phyloP scores from a whole-genome alignment of 2,113 vertebrate genomes.

The Oryctolagus cuniculus region DNA sequence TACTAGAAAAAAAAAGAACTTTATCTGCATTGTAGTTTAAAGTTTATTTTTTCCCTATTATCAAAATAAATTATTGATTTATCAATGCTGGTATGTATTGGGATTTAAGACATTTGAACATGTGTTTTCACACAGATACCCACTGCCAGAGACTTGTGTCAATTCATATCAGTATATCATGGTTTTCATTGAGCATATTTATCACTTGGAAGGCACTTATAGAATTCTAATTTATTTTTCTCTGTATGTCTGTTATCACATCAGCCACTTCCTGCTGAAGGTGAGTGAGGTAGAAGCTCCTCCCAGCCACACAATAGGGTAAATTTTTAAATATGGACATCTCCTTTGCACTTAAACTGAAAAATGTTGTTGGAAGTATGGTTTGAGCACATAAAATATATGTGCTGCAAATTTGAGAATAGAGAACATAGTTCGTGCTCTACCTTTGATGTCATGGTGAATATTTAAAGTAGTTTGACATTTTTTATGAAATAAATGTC shows the following conservation, averaged over 20 bases:
- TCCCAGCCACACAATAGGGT: neutral
- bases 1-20: neutral
- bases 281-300: conserved; percentile 1
- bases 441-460: neutral
- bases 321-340: conserved; percentile 1
- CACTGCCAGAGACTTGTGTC: neutral
- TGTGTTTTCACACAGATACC: neutral
- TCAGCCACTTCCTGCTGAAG: neutral
- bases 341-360: neutral
- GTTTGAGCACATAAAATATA: conserved; percentile 11
- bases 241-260: conserved; percentile 9
- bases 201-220: conserved; percentile 7
- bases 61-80: neutral
- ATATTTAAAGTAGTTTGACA: neutral
- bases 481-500: neutral
- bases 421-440: neutral
- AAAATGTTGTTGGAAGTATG: neutral
- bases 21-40: neutral
- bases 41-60: neutral
- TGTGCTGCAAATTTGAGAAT: neutral
- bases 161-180: neutral
- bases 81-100: neutral
- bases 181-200: conserved; percentile 31
- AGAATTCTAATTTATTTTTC: conserved; percentile 39
- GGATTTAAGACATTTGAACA: conserved; percentile 31